Evolutionary conservation across 1,140 invertebrate genomes (phyloP).

Genomic region (Coptotermes formosanus): DNA sequence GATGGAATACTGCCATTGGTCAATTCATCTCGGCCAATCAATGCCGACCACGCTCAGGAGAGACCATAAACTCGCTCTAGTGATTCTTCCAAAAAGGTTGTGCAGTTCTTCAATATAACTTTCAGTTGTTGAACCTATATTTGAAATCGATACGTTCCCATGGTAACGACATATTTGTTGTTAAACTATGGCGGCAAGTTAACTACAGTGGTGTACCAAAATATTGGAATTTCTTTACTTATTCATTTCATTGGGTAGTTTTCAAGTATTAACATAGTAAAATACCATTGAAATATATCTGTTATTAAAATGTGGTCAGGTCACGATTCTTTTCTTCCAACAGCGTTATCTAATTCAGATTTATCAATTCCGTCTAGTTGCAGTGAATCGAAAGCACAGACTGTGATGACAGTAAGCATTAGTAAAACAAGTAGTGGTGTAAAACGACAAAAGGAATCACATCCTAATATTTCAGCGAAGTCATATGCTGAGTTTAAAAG

Average conservation of each 20-base stretch:
- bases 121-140: not conserved
- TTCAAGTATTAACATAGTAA: not conserved
- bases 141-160: not conserved
- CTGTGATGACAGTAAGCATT: not conserved
- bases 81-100: no score
- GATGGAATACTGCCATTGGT: conserved; percentile 22
- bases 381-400: not conserved
- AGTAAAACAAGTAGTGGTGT: not conserved
- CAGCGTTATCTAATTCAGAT: not conserved
- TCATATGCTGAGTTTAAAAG: not conserved
- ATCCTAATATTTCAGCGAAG: not conserved
- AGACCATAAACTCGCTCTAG: not conserved
- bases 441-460: not conserved
- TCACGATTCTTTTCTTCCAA: not conserved
- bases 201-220: not conserved
- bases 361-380: not conserved
- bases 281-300: not conserved
- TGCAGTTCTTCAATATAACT: not conserved
- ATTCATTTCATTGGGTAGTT: no score
- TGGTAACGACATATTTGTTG: not conserved
- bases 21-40: conserved; percentile 11
- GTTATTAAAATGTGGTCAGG: not conserved
- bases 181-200: not conserved
- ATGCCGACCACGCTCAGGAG: conserved; percentile 19
- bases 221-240: not conserved